phyloP scores from a whole-genome alignment of 2,888 invertebrate species.

The Halocaridina rubra region DNA sequence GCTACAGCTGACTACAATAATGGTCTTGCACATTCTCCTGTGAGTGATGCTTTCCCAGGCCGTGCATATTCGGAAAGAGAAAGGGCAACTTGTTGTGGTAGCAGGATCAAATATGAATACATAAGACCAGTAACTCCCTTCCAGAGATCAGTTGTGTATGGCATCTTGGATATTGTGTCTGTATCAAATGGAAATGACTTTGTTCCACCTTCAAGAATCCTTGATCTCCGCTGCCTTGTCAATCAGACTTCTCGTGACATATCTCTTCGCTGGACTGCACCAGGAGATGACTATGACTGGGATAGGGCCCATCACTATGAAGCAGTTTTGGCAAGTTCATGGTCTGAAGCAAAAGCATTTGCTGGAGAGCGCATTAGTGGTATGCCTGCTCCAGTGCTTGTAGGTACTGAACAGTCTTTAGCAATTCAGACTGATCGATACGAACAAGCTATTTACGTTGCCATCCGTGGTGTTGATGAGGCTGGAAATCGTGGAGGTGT shows the following conservation, averaged over 20 bases:
- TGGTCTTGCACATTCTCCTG: slow-evolving; percentile 48
- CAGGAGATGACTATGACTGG: slow-evolving; percentile 69
- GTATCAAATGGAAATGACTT: slow-evolving; percentile 30
- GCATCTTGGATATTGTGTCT: slow-evolving; percentile 52
- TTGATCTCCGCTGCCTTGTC: slow-evolving; percentile 72
- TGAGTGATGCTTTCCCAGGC: slow-evolving; percentile 46
- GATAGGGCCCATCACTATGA: slow-evolving; percentile 58
- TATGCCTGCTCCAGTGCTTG: slow-evolving; percentile 51
- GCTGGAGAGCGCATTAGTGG: slow-evolving; percentile 49
- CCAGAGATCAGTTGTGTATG: slow-evolving; percentile 45
- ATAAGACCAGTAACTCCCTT: slow-evolving; percentile 55
- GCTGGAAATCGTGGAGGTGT: slow-evolving; percentile 68
- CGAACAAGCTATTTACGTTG: slow-evolving; percentile 70
- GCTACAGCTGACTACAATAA: slow-evolving; percentile 56
- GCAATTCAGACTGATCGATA: slow-evolving; percentile 4
- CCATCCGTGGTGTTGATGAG: slow-evolving; percentile 71
- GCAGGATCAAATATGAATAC: slow-evolving; percentile 52
- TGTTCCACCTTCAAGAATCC: slow-evolving; percentile 71
- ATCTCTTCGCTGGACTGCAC: slow-evolving; percentile 74
- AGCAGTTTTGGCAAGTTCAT: slow-evolving; percentile 54
- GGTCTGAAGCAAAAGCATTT: slow-evolving; percentile 59
- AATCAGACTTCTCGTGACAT: slow-evolving; percentile 71
- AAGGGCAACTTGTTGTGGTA: slow-evolving; percentile 66
- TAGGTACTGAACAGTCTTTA: slow-evolving; percentile 44
- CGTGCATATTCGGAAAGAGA: slow-evolving; percentile 48